Percentiles rank a stretch among this genome's conserved stretches.
Evolutionary conservation across 2,113 vertebrate species (phyloP).

Genomic region (Aptenodytes forsteri): DNA sequence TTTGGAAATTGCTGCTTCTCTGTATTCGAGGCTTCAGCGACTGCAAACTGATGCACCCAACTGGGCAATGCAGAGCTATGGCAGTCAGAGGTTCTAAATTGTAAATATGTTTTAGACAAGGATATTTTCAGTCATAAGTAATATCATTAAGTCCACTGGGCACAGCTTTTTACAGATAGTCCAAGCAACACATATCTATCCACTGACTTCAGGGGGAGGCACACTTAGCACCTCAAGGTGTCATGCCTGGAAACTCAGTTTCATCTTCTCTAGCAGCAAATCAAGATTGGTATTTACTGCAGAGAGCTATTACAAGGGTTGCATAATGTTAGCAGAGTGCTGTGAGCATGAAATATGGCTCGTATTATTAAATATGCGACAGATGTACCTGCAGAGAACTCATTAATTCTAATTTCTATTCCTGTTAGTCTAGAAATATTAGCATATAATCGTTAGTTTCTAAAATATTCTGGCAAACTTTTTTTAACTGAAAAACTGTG

Average conservation of each 20-base stretch:
- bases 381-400: slow-evolving; percentile 45
- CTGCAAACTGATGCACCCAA: background rate
- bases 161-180: background rate
- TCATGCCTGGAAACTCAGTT: background rate
- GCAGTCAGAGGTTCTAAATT: background rate
- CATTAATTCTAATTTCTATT: slow-evolving; percentile 60
- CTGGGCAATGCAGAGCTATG: background rate
- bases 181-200: background rate
- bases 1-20: background rate
- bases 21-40: background rate
- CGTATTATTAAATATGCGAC: background rate
- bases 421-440: slow-evolving; percentile 63
- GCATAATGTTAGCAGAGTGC: slow-evolving; percentile 8
- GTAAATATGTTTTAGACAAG: background rate
- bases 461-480: slow-evolving; percentile 57
- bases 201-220: background rate
- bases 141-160: background rate
- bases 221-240: background rate
- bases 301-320: background rate
- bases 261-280: background rate
- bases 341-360: background rate
- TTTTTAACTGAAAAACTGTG: slow-evolving; percentile 57
- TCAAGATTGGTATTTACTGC: background rate
- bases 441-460: slow-evolving; percentile 60
- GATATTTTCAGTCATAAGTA: background rate